Evolutionary conservation across 2,797 vertebrate species (phyloP), one percentile per base, ranked within the genome.

Genomic region (Serranus cabrilla): DNA sequence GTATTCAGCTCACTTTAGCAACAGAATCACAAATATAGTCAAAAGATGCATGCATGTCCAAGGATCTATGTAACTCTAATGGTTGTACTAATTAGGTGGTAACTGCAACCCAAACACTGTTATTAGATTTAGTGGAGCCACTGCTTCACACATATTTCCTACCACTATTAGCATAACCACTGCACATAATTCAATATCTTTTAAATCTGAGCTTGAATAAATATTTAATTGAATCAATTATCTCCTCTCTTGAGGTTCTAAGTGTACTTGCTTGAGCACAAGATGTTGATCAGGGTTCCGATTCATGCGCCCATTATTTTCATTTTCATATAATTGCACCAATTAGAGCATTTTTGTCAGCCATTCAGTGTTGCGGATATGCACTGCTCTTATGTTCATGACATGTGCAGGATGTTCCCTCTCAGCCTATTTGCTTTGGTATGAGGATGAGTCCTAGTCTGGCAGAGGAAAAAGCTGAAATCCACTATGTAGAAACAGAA

Each of bases 351-450:
- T 57, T 59, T 62, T 27, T 59, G 39, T 34, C 17, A 47, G 40
- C 39, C 21, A 21, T 43, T 55, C 14, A 7, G 13, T 45, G 17
- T 47, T 11, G 16, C 40, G 12, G 23, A 12, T 42, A 8, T 74
- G 25, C 61, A 58, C 61, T 51, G 37, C 27, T 55, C 46, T 59
- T 31, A 3, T 68, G 71, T 49, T 45, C 16, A n/a, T 11, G 74
- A 39, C 43, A 47, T 42, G 27, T 65, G 52, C 27, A 18, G 11
- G 1, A 55, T 25, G n/a, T n/a, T 12, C 20, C 76, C 23, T 57
- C 55, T 72, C 20, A 47, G 31, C 17, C 34, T 52, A 4, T 68
- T 67, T 67, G 27, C 49, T 78, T 56, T 50, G 40, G 17, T 47
- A 9, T 21, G 21, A 39, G 58, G 45, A 56, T 34, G 47, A 72